Base-by-base conservation (phyloP, 2,797 vertebrate species). In the Oophaga sylvatica region DNA sequence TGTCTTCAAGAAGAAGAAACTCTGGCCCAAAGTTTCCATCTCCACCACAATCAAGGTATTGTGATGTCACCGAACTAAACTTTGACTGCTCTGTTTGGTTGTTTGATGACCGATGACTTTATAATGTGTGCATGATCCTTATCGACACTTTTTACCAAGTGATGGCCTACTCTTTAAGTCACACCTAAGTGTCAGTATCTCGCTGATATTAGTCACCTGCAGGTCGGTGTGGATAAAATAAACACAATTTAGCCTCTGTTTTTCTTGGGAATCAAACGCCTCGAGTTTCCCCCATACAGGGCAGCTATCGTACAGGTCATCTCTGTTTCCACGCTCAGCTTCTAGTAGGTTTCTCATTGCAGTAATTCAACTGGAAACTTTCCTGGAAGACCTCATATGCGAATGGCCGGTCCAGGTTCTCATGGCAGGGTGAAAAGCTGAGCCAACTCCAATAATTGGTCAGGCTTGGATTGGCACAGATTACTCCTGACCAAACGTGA, bases 391-490 rank as follows among this genome's bases (percentile, higher is more conserved):
- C 53, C 16, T 5, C 81, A 75, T 56, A 35, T 22, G 29, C 0
- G 11, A 60, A 31, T 73, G 68, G 19, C 81, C 22, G 29, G 48
- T 71, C 67, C 68, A 41, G 53, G 19, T 31, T 35, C 68, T 83
- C 70, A 73, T 73, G 68, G 81, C 53, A 73, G 48, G 71, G 53
- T 41, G 35, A 60, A 31, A 79, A 31, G 53, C 77, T 59, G 53
- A 19, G 57, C 56, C 56, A 60, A 10, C 12, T 59, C 48, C 76
- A 79, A 57, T 29, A 60, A 60, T 35, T 60, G 77, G 77, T 59
- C 77, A 78, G 8, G 76, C 76, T 59, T 35, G 57, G 77, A 22
- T 79, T 79, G 77, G 77, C 26, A 79, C 77, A 59, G 26, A 11
- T 60, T 79, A n/a, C 29, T 13, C 22, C 35, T 60, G 56, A 31